These are phyloP conservation scores for Caprella mutica DNA, from an alignment of 2,888 invertebrate species.

Conservation along the genomic window DNA sequence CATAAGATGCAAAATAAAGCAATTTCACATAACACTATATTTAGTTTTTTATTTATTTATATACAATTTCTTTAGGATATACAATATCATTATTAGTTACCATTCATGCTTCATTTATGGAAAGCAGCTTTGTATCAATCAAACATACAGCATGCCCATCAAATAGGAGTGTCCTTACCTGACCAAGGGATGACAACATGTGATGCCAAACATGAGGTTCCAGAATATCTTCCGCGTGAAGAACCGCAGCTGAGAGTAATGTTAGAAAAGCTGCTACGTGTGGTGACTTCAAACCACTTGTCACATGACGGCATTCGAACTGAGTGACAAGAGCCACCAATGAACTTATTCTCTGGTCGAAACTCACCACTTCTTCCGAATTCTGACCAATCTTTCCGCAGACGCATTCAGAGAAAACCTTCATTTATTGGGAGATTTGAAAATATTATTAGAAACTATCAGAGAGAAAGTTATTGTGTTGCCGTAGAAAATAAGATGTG, in stretches of 20 bases:
- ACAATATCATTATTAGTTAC: too few species aligned
- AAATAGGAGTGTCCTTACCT: too few species aligned
- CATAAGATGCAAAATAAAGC: too few species aligned
- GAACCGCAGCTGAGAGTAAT: constrained; percentile 20
- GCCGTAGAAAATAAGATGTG: too few species aligned
- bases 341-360: constrained; percentile 29
- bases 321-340: constrained; percentile 26
- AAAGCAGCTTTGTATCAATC: too few species aligned
- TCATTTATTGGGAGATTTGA: background rate
- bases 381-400: constrained; percentile 13
- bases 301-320: constrained; percentile 20
- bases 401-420: constrained; percentile 29
- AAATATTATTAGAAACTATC: background rate
- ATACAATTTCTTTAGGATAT: too few species aligned
- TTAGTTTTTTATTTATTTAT: too few species aligned
- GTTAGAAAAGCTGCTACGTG: constrained; percentile 25
- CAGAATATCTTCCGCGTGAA: constrained; percentile 14
- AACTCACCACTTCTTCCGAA: constrained; percentile 16
- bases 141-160: too few species aligned
- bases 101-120: too few species aligned
- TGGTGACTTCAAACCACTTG: constrained; percentile 17
- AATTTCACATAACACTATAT: too few species aligned
- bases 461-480: background rate
- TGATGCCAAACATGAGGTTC: too few species aligned
- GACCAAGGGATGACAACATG: too few species aligned